Conservation (phyloP, 1,140 invertebrate genomes). For the Drosophila sp. region DNA sequence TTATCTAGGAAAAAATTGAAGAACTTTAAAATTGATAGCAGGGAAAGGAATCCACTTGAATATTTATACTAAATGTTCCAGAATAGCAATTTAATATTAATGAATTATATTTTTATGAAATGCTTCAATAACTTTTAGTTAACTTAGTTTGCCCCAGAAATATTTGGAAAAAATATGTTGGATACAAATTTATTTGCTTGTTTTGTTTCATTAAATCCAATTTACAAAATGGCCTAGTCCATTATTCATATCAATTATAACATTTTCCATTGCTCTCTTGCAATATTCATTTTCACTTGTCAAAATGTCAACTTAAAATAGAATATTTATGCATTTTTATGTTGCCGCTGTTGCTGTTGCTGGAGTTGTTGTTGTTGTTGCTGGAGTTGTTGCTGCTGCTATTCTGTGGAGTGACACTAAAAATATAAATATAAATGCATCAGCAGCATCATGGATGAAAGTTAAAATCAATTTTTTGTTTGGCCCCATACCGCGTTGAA, state of each 20-base stretch:
- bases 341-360: slow-evolving; percentile 20
- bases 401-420: slow-evolving; percentile 39
- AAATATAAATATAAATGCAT: slow-evolving; percentile 42
- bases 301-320: slow-evolving; percentile 75
- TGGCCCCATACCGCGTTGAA: slow-evolving; percentile 70
- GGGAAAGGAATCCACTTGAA: too few species aligned
- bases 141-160: slow-evolving; percentile 16
- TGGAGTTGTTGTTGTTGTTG: not conserved
- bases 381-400: not conserved
- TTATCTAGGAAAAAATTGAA: too few species aligned
- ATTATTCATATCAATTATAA: slow-evolving; percentile 66
- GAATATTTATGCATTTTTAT: slow-evolving; percentile 75
- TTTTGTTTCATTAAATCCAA: slow-evolving; percentile 53
- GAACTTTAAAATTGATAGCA: too few species aligned
- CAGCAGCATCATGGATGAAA: slow-evolving; percentile 39
- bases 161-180: not conserved
- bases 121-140: slow-evolving; percentile 10
- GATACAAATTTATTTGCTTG: slow-evolving; percentile 3
- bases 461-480: slow-evolving; percentile 53
- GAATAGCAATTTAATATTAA: too few species aligned
- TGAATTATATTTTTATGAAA: too few species aligned
- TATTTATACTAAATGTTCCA: not conserved
- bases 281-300: slow-evolving; percentile 76
- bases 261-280: slow-evolving; percentile 48
- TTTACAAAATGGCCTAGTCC: slow-evolving; percentile 44